These are phyloP conservation scores for Oncorhynchus kisutch DNA, from an alignment of 2,113 vertebrate genomes.

Conservation along the genomic window DNA sequence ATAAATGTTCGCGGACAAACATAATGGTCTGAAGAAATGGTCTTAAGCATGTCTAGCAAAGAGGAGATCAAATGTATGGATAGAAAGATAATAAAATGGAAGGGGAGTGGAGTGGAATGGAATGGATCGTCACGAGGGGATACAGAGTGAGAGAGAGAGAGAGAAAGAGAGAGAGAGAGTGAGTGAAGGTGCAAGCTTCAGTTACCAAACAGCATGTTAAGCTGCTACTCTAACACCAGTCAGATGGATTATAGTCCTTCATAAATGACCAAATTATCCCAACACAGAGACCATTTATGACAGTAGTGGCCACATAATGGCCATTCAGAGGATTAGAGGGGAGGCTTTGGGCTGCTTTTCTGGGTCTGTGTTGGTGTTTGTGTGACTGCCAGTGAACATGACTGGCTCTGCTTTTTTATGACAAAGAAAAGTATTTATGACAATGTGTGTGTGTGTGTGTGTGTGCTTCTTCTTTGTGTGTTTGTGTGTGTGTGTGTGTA, in stretches of 20 bases:
- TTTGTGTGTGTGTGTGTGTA: background rate
- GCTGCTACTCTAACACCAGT: background rate
- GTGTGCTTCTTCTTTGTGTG: background rate
- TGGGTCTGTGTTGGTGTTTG: background rate
- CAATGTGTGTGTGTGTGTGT: background rate
- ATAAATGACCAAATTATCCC: background rate
- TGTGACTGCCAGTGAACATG: background rate
- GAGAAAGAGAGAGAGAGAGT: background rate
- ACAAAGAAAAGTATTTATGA: too few relatives aligned
- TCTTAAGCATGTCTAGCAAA: too few relatives aligned
- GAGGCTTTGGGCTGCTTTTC: background rate
- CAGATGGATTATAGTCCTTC: background rate
- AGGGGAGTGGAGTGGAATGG: too few relatives aligned
- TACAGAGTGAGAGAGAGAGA: slow-evolving; percentile 3
- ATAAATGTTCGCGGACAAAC: slow-evolving; percentile 16
- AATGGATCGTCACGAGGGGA: too few relatives aligned
- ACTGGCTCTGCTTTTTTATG: background rate
- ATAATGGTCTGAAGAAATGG: too few relatives aligned
- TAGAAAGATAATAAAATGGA: too few relatives aligned
- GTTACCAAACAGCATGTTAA: too few relatives aligned
- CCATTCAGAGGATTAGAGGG: background rate
- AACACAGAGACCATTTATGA: background rate
- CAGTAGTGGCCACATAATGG: background rate
- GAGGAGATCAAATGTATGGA: too few relatives aligned
- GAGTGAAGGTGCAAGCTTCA: too few relatives aligned